phyloP scores from a whole-genome alignment of 2,113 vertebrate genomes.

The Taxidea taxus region DNA sequence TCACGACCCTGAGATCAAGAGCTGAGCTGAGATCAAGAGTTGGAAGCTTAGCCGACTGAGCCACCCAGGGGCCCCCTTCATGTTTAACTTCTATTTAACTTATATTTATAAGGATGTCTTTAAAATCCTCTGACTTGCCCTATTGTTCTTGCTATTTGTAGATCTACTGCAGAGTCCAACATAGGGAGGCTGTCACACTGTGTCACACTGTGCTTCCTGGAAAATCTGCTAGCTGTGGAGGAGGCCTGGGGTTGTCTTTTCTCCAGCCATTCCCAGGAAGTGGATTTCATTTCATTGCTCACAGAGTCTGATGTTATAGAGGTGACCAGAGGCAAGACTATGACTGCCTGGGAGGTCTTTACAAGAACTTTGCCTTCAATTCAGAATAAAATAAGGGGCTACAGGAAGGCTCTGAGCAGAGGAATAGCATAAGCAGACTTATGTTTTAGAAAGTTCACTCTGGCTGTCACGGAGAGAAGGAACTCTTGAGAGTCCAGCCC shows the following conservation, averaged over 20 bases:
- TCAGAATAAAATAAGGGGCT: not conserved
- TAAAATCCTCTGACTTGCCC: not conserved
- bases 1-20: not conserved
- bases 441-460: not conserved
- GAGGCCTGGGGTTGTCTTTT: not conserved
- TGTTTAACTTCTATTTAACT: not conserved
- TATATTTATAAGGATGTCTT: not conserved
- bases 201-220: not conserved
- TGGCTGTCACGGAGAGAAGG: not conserved
- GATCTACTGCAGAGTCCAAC: not conserved
- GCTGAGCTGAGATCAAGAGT: not conserved
- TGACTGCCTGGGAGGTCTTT: not conserved
- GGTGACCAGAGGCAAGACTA: not conserved
- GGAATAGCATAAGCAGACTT: fast-evolving
- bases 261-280: not conserved
- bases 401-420: not conserved
- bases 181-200: not conserved
- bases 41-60: not conserved
- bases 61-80: not conserved
- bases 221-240: not conserved
- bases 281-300: not conserved
- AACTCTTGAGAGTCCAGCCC: not conserved
- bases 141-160: not conserved
- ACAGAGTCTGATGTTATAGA: not conserved
- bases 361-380: not conserved